phyloP scores from a whole-genome alignment of 2,797 vertebrate species.

The Pseudomugil tenellus region DNA sequence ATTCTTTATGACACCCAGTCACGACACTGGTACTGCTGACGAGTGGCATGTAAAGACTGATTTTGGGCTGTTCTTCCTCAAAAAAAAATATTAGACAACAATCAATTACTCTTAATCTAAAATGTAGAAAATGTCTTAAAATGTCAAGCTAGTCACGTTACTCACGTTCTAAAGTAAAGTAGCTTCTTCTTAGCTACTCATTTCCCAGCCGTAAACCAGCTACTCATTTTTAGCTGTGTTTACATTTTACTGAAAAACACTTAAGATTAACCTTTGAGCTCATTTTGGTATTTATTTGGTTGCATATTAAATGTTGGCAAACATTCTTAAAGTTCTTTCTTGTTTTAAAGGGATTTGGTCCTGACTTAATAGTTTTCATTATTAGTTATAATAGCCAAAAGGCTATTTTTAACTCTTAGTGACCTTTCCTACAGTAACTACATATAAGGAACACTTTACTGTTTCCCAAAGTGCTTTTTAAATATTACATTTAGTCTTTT shows the following conservation, averaged over 20 bases:
- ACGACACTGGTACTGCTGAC: constrained; percentile 28
- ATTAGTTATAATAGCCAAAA: constrained; percentile 4
- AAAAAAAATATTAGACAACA: constrained; percentile 20
- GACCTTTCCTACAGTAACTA: constrained; percentile 18
- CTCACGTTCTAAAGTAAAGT: constrained; percentile 33
- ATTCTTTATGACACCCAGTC: constrained; percentile 20
- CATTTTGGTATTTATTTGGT: constrained; percentile 13
- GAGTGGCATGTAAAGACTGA: constrained; percentile 11
- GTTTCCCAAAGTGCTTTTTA: constrained; percentile 24
- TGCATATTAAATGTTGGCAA: constrained; percentile 15
- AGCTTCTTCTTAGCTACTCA: constrained; percentile 7
- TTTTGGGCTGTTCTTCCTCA: constrained; percentile 15
- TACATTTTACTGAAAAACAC: constrained; percentile 27
- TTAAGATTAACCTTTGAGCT: constrained; percentile 10
- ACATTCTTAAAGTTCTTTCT: constrained; percentile 25
- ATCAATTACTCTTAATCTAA: constrained; percentile 18
- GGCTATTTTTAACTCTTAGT: constrained; percentile 13
- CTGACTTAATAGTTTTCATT: constrained; percentile 7
- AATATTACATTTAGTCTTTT: constrained; percentile 26
- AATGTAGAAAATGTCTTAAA: constrained; percentile 12
- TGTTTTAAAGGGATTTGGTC: constrained; percentile 49
- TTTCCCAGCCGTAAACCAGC: background rate
- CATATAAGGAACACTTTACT: constrained; percentile 6
- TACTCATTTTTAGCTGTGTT: background rate
- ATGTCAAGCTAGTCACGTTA: constrained; percentile 14